Conservation (phyloP, 2,888 invertebrate species). For the Cantharis nigra region DNA sequence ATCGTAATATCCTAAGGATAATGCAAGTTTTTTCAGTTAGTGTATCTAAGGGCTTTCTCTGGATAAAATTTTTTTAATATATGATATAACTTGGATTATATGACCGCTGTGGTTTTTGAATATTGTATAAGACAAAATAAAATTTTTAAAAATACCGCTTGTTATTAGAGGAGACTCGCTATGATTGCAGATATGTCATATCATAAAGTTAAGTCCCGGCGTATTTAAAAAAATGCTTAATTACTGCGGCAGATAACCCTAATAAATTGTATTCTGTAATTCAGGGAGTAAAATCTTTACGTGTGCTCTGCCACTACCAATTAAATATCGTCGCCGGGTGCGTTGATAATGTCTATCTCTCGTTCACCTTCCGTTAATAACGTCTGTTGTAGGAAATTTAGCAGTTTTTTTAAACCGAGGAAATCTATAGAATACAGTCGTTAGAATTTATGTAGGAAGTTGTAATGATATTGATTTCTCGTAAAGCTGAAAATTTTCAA, state of each 20-base stretch:
- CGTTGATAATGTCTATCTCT: neutral
- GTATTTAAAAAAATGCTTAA: neutral
- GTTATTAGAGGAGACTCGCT: neutral
- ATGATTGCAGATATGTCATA: neutral
- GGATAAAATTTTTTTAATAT: no score
- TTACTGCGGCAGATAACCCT: neutral
- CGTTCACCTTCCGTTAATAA: neutral
- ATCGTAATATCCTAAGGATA: no score
- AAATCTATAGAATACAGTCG: neutral
- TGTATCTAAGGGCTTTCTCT: no score
- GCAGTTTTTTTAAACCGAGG: neutral
- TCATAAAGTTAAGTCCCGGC: neutral
- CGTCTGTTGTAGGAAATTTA: neutral
- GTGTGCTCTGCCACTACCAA: neutral
- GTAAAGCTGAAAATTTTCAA: neutral
- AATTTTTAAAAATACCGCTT: neutral
- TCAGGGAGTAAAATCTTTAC: neutral
- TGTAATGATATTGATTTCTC: neutral
- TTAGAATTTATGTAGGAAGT: neutral
- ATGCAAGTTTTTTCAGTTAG: no score
- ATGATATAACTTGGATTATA: no score
- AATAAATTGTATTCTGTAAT: neutral
- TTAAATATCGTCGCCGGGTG: neutral
- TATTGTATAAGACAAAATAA: no score
- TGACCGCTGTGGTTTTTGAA: no score